Base-by-base conservation (phyloP, 2,888 invertebrate species). In the Sussaba pulchella region DNA sequence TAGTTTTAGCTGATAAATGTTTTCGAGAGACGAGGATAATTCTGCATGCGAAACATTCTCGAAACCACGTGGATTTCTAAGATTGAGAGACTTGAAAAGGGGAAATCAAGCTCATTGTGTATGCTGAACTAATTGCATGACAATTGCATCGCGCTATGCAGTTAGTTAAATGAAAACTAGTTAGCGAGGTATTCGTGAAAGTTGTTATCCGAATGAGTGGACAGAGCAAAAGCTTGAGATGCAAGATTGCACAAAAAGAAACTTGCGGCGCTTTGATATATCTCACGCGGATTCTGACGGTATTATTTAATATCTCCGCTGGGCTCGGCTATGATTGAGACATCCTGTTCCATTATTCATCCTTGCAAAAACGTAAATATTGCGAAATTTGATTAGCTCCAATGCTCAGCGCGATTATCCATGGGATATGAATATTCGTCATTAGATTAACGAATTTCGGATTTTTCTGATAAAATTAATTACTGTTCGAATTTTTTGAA, bases 191-290 rank as follows among this genome's bases (percentile, higher is more conserved):
- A 6, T 50, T 17, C 8, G 9, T 8, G 47, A 21, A 19, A 9
- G 19, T 17, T 10, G 21, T 5, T 21, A 19, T 50, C 47, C 19
- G 19, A 8, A 50, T 19, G 14, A 14, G 47, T 17, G 8, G 45
- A 47, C 45, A 47, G 47, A 50, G 19, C 47, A 17, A 21, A 47
- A 50, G n/a, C n/a, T n/a, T n/a, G n/a, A n/a, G n/a, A n/a, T n/a
- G n/a, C n/a, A n/a, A n/a, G n/a, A n/a, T n/a, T n/a, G n/a, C n/a
- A 41, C 9, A 1, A 10, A 41, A 41, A 2, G 41, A 3, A 41
- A 41, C 41, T 41, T 41, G 10, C 41, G 10, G 41, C 41, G 41
- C 41, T 41, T 12, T 41, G 8, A 1, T 12, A 3, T 41, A 41
- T 41, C 12, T 41, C 12, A 41, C 9, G 10, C 8, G 10, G 41